Base-by-base conservation (phyloP, 2,113 vertebrate genomes). In the Dicaeum eximium region DNA sequence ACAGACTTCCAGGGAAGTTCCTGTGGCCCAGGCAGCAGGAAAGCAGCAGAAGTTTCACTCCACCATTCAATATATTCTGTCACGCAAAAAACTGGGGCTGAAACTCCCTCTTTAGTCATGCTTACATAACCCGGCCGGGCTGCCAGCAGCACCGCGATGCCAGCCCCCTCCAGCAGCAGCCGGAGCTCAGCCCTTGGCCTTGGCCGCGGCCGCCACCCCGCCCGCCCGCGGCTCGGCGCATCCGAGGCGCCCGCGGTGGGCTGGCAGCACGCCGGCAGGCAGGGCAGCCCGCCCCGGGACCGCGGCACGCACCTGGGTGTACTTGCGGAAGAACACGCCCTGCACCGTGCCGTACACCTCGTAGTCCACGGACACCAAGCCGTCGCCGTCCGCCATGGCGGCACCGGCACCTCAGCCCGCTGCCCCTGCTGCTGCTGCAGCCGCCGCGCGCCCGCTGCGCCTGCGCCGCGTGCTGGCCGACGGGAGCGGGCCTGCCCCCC, bases 281-380 rank as follows among this genome's bases (percentile, higher is more conserved):
- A 13, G 44, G 15, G 15, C 18, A 35, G 28, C 10, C 20, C 14
- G 8, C 16, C 10, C 47, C 42, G 9, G 13, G 10, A 13, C 13
- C 25, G 13, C 45, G 4, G 16, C 81, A 88, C 97, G 85, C 96
- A 99, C 99, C 98, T 99, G 99, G 2, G 99, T 99, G 96, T 99
- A 98, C 96, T 99, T 99, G 77, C 99, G 98, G 96, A 99, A 99
- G 97, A 99, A 99, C 60, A 99, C 99, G 38, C 99, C 98, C 97
- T 99, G 99, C 64, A 99, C 99, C 95, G 95, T 99, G 73, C 99
- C 99, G 96, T 91, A 98, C 87, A 99, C 95, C 94, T 99, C 99
- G 90, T 99, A 99, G 91, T 99, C 98, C 97, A 99, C 98, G 7
- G 99, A 99, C 53, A 99, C 19, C 10, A 99, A 82, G 4, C 97